Percentiles rank a stretch among this genome's conserved stretches.
These are phyloP conservation scores for Sebastes melanostomus DNA, from an alignment of 2,797 vertebrate species.

Conservation along the genomic window DNA sequence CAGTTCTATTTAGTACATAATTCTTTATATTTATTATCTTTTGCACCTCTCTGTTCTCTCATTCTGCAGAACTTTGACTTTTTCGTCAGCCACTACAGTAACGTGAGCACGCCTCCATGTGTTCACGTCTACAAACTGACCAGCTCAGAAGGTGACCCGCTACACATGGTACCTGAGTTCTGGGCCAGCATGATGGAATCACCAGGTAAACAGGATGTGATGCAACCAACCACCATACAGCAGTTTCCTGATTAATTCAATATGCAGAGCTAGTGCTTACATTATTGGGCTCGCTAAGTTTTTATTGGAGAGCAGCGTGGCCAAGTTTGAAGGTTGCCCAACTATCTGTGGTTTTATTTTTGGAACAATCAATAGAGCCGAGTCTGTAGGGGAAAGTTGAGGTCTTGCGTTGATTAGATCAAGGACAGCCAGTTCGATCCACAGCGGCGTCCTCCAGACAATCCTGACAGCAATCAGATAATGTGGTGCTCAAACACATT, in stretches of 20 bases:
- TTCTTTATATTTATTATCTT: neutral
- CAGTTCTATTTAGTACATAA: neutral
- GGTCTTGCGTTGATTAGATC: slow-evolving; percentile 51
- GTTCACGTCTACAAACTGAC: slow-evolving; percentile 96
- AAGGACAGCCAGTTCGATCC: slow-evolving; percentile 44
- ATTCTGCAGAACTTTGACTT: slow-evolving; percentile 94
- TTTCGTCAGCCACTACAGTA: slow-evolving; percentile 98
- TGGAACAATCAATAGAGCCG: slow-evolving; percentile 42
- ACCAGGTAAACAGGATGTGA: slow-evolving; percentile 82
- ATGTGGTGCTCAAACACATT: neutral
- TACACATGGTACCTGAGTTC: slow-evolving; percentile 90
- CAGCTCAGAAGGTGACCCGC: slow-evolving; percentile 82
- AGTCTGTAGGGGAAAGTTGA: slow-evolving; percentile 35
- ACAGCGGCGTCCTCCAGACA: slow-evolving; percentile 34
- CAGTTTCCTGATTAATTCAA: neutral
- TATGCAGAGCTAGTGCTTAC: neutral
- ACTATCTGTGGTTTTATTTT: slow-evolving; percentile 38
- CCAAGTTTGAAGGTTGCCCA: slow-evolving; percentile 48
- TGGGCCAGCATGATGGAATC: slow-evolving; percentile 99
- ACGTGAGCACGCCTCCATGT: slow-evolving; percentile 92
- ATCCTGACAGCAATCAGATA: slow-evolving; percentile 21
- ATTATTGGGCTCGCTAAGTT: neutral
- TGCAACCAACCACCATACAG: neutral
- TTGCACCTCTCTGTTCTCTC: neutral
- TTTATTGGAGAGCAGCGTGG: neutral